Base-by-base conservation (phyloP, 2,888 invertebrate species). In the Drosophila neutralis region DNA sequence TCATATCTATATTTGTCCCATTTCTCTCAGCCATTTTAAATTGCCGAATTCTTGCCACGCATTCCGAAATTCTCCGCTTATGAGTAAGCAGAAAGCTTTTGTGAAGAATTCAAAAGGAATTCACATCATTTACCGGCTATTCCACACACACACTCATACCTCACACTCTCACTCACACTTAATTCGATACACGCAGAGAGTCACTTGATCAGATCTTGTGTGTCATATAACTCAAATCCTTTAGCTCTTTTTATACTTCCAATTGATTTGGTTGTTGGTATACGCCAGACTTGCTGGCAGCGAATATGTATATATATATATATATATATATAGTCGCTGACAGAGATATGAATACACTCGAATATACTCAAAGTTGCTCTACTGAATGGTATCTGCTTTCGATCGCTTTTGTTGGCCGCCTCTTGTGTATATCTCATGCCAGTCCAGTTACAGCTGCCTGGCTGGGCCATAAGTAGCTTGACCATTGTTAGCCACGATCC, bases 401-500 rank as follows among this genome's bases (percentile, higher is more conserved):
- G 49, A 31, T 51, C 35, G 61, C 61, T 60, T 71, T 80, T 82
- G 77, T 80, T 83, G 45, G 27, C n/a, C 67, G 35, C 18, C 21
- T 21, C 11, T 38, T 27, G 49, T 31, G 8, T 40, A 38, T 51
- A n/a, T 51, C 49, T 33, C 24, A 35, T 27, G 38, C 48, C 67
- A 67, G 48, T 69, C 13, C 58, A 54, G 62, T 58, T 58, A 31
- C 73, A 74, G 60, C 54, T 65, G 76, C 45, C 60, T 60, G 33
- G 13, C 60, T 53, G 71, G 60, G 59, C 69, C 64, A 36, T 80
- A 80, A 83, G 83, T 85, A 83, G 87, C 83, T 69, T 42, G 83
- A 53, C 67, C 83, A 76, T 83, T 83, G 85, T 85, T 40, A 62
- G 75, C 61, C 69, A 45, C 59, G 66, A 69, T 69, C 57, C 36